Evolutionary conservation across 2,113 vertebrate species (phyloP), one percentile per base, ranked within the genome.

Genomic region (Tetrax tetrax): DNA sequence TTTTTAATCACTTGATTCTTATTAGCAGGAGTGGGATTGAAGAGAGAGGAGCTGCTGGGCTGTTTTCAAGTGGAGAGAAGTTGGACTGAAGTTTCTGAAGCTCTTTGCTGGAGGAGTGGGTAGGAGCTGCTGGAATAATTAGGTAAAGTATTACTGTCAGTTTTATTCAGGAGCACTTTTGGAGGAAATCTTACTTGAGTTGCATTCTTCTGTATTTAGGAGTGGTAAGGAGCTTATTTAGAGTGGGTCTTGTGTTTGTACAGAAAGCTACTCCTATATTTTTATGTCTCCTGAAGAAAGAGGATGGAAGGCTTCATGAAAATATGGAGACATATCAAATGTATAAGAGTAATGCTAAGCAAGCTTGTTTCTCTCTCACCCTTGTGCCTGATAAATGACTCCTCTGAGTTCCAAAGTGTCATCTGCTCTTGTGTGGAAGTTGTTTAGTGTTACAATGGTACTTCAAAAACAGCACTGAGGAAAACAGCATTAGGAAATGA

Each of bases 371-470:
- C 25, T 19, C 8, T 59, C 28, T 71, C 16, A 10, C 2, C 1
- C 3, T 22, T 35, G 19, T 53, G 4, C 10, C 22, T 61, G 18
- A 4, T 35, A 28, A 45, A 12, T 15, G 4, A 28, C 9, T 20
- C 7, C 21, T 23, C 0, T 7, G 38, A 23, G 2, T 19, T 59
- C 14, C 27, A 0, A 3, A 33, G 7, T 0, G 0, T 7, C 6
- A 22, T 31, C 23, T 38, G 35, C 7, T 79, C 41, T 20, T 43
- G 12, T 6, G 10, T 83, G 27, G 19, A 57, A 87, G 48, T 54
- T 51, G 25, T n/a, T 72, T 23, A 23, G 21, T 20, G 61, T 50
- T 35, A 47, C 0, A 5, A 8, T 35, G 24, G 10, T 17, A 22
- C 35, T 24, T 54, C 18, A 48, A 19, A 77, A 66, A 20, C 3